Conservation (phyloP, 2,888 invertebrate genomes). For the Drosophila mimica region DNA sequence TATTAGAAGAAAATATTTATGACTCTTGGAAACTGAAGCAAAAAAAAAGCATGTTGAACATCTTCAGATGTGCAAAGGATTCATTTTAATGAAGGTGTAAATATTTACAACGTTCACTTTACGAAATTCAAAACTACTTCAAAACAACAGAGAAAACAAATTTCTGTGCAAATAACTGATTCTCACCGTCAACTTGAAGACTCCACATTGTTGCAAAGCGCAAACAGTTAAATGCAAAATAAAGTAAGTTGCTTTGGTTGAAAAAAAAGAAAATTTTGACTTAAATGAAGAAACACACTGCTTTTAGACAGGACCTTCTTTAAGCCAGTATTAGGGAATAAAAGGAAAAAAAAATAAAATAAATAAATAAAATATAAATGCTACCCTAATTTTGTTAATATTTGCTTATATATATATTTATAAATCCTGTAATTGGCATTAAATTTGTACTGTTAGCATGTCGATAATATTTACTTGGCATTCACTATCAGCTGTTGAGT, state of each 20-base stretch:
- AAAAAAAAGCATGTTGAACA: neutral
- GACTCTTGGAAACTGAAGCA: accelerated
- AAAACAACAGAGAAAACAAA: neutral
- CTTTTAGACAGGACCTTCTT: neutral
- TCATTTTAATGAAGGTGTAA: neutral
- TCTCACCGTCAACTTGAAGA: neutral
- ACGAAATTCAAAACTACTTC: neutral
- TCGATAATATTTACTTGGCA: neutral
- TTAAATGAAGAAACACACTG: neutral
- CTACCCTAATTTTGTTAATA: neutral
- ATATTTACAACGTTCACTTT: neutral
- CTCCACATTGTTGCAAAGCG: neutral
- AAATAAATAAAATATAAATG: neutral
- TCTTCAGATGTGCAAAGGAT: neutral
- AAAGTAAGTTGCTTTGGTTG: neutral
- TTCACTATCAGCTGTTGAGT: neutral
- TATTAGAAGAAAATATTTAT: neutral
- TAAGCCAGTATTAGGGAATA: neutral
- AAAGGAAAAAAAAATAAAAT: too few species aligned
- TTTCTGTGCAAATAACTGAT: neutral
- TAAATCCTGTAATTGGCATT: neutral
- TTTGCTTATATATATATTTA: too few species aligned
- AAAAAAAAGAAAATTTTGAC: neutral
- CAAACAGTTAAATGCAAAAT: neutral
- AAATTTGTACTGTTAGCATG: neutral